Base-by-base conservation (phyloP, 2,113 vertebrate genomes). In the Mirounga angustirostris region DNA sequence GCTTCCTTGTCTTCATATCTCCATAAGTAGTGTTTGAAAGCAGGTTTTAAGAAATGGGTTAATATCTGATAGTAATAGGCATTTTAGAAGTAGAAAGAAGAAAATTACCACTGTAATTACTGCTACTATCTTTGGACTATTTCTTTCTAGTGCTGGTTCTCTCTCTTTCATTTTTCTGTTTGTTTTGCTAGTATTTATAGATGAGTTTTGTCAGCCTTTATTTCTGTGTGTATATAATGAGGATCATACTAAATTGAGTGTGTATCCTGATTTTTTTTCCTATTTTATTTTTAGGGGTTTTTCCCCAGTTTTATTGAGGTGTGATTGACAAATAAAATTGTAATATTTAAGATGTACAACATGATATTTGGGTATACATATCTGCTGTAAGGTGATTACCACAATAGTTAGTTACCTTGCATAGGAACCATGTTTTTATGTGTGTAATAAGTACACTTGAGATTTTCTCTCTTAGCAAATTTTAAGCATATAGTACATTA, bases 81-180 rank as follows among this genome's bases (percentile, higher is more conserved):
- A 85, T 85, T 59, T 85, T 85, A 85, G 78, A 89, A 89, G 43
- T 9, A 93, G 67, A 73, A 67, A 80, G 73, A 84, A 74, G 76
- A 88, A 88, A 81, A 33, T 79, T 58, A 67, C 46, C 33, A 14
- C 2, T 26, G 40, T 74, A 11, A 91, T 86, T 59, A 16, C 50
- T 40, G 54, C n/a, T 65, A 79, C n/a, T 65, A 5, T 74, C 36
- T 89, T 54, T 40, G 58, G 24, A 40, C 43, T 65, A 1, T 58
- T 84, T 84, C 11, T 43, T 82, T 56, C 30, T 16, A 10, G 26
- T 12, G 5, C 14, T 3, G 3, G 8, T 50, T 22, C 40, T 21
- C 9, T 88, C 28, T 61, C 11, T 22, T 56, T 4, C 15, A 43
- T 9, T 76, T 46, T 22, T 36, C 16, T 69, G n/a, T 26, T 54